Conservation (phyloP, 2,888 invertebrate genomes). For the Eilema caniola region DNA sequence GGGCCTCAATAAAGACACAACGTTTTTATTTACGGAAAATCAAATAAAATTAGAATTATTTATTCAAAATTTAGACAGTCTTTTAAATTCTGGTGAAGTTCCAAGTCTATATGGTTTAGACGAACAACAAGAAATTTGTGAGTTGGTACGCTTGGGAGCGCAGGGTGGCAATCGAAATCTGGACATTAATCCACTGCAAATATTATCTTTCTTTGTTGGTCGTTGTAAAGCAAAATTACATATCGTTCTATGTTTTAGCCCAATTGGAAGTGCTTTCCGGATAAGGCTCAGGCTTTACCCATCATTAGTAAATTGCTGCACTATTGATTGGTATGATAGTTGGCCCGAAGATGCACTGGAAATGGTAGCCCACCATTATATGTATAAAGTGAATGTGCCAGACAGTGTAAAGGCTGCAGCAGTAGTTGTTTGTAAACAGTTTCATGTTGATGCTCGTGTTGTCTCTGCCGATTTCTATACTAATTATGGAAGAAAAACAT, state of each 20-base stretch:
- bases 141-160: conserved; percentile 90
- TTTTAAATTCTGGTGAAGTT: conserved; percentile 95
- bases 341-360: conserved; percentile 97
- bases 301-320: conserved; percentile 95
- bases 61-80: conserved; percentile 93
- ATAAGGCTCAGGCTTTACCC: conserved; percentile 92
- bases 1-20: conserved; percentile 90
- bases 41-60: conserved; percentile 94
- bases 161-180: conserved; percentile 93
- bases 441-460: conserved; percentile 92
- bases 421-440: conserved; percentile 94
- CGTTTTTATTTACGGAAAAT: conserved; percentile 92
- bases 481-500: conserved; percentile 90
- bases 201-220: conserved; percentile 91
- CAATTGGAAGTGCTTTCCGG: conserved; percentile 93
- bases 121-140: conserved; percentile 94
- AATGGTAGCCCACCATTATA: conserved; percentile 91
- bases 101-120: conserved; percentile 94
- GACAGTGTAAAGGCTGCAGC: conserved; percentile 89
- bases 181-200: conserved; percentile 93
- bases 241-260: conserved; percentile 94
- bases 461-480: conserved; percentile 88
- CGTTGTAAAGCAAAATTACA: conserved; percentile 93
- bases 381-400: conserved; percentile 91
- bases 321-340: conserved; percentile 95